Evolutionary conservation across 2,113 vertebrate genomes (phyloP).

Genomic region (Istiophorus platypterus): DNA sequence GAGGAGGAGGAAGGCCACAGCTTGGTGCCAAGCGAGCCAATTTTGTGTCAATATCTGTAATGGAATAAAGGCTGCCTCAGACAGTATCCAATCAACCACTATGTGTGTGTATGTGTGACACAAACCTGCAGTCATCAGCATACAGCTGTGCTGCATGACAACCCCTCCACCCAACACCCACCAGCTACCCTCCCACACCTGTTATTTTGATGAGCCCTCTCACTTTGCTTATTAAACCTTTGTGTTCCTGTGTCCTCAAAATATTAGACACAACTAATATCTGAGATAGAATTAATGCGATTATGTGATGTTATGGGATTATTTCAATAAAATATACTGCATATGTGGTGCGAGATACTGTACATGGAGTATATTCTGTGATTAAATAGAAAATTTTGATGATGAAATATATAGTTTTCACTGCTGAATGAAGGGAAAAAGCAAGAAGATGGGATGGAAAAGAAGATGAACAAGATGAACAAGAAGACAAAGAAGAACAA

Average conservation of each 20-base stretch:
- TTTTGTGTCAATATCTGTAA: constrained; percentile 73
- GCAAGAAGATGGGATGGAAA: too few relatives aligned
- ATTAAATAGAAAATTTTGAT: too few relatives aligned
- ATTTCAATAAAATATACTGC: background rate
- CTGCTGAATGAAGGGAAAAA: too few relatives aligned
- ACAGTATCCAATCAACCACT: constrained; percentile 57
- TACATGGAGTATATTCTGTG: too few relatives aligned
- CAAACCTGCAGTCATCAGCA: constrained; percentile 66
- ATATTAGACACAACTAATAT: background rate
- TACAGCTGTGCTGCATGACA: constrained; percentile 22
- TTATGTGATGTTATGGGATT: too few relatives aligned
- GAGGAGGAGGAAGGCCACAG: constrained; percentile 12
- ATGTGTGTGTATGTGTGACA: constrained; percentile 37
- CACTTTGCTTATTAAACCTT: constrained; percentile 35
- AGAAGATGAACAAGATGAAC: too few relatives aligned
- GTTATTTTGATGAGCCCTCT: background rate
- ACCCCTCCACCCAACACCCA: background rate
- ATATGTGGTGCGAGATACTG: too few relatives aligned
- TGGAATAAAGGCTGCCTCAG: constrained; percentile 63
- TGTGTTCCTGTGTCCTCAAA: background rate
- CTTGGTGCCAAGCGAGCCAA: constrained; percentile 32
- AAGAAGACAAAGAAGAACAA: background rate
- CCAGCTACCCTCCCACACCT: background rate
- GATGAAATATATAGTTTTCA: too few relatives aligned
- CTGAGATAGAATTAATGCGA: background rate